Evolutionary conservation across 1,140 invertebrate species (phyloP).

Genomic region (Luehdorfia chinensis): DNA sequence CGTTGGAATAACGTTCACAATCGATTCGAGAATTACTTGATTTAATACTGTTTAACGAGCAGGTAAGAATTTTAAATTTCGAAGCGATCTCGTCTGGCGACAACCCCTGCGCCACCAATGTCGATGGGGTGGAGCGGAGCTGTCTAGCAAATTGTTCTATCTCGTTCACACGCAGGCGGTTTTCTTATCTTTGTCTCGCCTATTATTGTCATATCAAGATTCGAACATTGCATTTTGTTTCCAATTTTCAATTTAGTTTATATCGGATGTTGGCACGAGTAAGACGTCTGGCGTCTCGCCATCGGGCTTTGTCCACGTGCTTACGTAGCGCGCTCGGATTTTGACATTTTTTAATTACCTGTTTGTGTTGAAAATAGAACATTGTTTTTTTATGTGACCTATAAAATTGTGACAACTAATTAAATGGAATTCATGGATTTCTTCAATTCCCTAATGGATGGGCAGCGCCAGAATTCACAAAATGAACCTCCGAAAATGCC

Average conservation of each 20-base stretch:
- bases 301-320: constrained; percentile 51
- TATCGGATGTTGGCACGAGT: constrained; percentile 66
- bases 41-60: constrained; percentile 41
- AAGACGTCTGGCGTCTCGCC: constrained; percentile 61
- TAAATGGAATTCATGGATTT: constrained; percentile 67
- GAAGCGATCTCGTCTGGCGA: constrained; percentile 65
- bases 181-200: constrained; percentile 57
- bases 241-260: constrained; percentile 76
- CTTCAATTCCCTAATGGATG: constrained; percentile 58
- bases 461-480: constrained; percentile 37
- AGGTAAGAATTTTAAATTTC: constrained; percentile 68
- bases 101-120: constrained; percentile 57
- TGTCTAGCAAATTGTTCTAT: constrained; percentile 43
- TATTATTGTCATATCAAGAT: constrained; percentile 75
- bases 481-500: constrained; percentile 58
- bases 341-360: constrained; percentile 25
- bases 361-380: background rate
- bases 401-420: constrained; percentile 27
- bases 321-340: constrained; percentile 35
- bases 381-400: constrained; percentile 24
- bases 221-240: constrained; percentile 73
- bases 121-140: constrained; percentile 61
- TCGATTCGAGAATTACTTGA: constrained; percentile 29
- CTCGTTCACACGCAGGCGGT: constrained; percentile 34
- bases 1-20: constrained; percentile 43